phyloP scores from a whole-genome alignment of 2,888 invertebrate species.

The Drosophila falleni region DNA sequence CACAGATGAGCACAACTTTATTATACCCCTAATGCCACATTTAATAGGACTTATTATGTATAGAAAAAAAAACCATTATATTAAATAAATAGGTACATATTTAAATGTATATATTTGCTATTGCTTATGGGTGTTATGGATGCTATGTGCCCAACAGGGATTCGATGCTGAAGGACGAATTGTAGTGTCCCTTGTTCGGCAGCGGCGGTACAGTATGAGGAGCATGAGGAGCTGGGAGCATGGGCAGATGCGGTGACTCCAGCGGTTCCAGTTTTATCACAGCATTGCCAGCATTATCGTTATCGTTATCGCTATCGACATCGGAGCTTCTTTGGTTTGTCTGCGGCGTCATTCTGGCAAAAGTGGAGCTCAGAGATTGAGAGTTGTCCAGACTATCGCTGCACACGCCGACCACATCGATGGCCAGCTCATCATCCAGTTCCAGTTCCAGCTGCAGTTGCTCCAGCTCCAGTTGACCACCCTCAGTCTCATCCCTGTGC shows the following conservation, averaged over 20 bases:
- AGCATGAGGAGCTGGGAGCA: slow-evolving; percentile 6
- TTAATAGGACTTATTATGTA: slow-evolving; percentile 18
- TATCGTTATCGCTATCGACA: slow-evolving; percentile 10
- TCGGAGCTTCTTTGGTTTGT: slow-evolving; percentile 52
- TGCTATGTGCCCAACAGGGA: slow-evolving; percentile 88
- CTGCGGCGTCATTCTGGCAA: slow-evolving; percentile 24
- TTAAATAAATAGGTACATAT: slow-evolving; percentile 37
- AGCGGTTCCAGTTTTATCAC: slow-evolving; percentile 84
- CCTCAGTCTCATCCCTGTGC: slow-evolving; percentile 34
- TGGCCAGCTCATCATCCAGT: slow-evolving; percentile 89
- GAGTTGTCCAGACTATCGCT: slow-evolving; percentile 86
- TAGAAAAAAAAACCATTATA: slow-evolving; percentile 18
- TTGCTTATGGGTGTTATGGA: slow-evolving; percentile 2
- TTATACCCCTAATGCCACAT: slow-evolving; percentile 15
- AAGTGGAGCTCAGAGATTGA: slow-evolving; percentile 48
- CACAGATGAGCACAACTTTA: slow-evolving; percentile 20
- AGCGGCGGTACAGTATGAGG: not conserved
- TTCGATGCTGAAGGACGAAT: slow-evolving; percentile 92
- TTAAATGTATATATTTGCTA: not conserved
- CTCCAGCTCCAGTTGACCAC: not conserved
- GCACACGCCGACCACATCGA: slow-evolving; percentile 92
- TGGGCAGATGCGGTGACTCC: slow-evolving; percentile 28
- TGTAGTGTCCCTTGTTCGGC: slow-evolving; percentile 79
- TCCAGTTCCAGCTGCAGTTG: too few relatives aligned
- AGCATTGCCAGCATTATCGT: slow-evolving; percentile 20